These are phyloP conservation scores for Apeltes quadracus DNA, from an alignment of 2,113 vertebrate species.

Conservation along the genomic window DNA sequence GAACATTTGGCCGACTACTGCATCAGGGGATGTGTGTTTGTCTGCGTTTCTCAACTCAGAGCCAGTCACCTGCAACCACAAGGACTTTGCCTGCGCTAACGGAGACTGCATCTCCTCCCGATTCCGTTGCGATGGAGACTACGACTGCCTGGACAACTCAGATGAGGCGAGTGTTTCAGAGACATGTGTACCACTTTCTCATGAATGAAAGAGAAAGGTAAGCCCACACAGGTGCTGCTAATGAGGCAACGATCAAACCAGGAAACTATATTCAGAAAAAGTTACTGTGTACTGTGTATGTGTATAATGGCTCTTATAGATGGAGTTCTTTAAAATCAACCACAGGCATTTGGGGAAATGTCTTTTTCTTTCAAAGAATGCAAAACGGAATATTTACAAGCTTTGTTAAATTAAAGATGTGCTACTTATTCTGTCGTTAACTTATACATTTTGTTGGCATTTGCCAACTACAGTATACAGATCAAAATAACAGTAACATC, in stretches of 20 bases:
- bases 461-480: conserved; percentile 10
- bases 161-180: conserved; percentile 87
- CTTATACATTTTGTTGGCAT: neutral
- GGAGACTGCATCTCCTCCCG: conserved; percentile 95
- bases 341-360: too few relatives aligned
- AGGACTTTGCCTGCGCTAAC: conserved; percentile 93
- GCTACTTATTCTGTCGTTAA: neutral
- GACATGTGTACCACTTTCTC: conserved; percentile 6
- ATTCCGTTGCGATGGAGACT: conserved; percentile 97
- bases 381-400: neutral
- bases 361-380: neutral
- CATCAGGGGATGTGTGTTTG: conserved; percentile 22
- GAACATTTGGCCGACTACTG: conserved; percentile 20
- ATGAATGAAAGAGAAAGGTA: conserved; percentile 10
- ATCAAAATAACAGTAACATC: conserved; percentile 15
- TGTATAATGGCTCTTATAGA: too few relatives aligned
- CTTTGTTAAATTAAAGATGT: neutral
- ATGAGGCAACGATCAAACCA: conserved; percentile 5
- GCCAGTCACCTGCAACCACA: conserved; percentile 93
- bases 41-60: conserved; percentile 76
- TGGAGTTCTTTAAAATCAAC: neutral
- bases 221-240: neutral
- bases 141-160: conserved; percentile 94
- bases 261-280: neutral
- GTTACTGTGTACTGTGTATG: neutral